phyloP scores from a whole-genome alignment of 2,797 vertebrate species.

The Avahi laniger region DNA sequence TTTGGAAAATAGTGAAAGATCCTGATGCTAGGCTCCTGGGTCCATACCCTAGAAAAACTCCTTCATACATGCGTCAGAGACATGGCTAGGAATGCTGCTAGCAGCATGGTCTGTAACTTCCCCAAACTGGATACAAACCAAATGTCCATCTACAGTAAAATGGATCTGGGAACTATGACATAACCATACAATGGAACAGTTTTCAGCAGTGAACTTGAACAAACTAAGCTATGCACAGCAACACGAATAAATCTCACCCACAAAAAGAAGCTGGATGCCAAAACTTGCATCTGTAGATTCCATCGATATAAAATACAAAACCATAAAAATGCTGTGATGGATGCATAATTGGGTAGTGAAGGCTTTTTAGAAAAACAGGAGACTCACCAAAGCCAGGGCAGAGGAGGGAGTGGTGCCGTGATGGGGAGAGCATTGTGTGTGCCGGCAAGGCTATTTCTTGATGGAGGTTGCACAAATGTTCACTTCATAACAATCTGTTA shows the following conservation, averaged over 20 bases:
- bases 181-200: neutral
- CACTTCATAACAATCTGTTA: neutral
- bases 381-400: neutral
- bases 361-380: neutral
- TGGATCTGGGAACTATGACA: neutral
- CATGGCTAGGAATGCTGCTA: neutral
- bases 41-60: neutral
- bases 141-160: neutral
- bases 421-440: rapidly evolving
- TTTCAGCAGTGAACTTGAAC: neutral
- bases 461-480: too few species aligned
- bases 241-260: neutral
- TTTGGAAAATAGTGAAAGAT: neutral
- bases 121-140: neutral
- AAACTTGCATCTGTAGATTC: neutral
- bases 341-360: neutral
- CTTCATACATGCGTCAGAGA: rapidly evolving
- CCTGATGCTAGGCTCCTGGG: neutral
- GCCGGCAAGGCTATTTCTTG: neutral
- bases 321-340: neutral
- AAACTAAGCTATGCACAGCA: neutral
- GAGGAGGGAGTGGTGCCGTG: too few species aligned
- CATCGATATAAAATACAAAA: neutral
- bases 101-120: neutral
- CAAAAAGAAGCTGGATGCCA: neutral